Base-by-base conservation (phyloP, 2,888 invertebrate genomes). In the Drosophila austrosaltans region DNA sequence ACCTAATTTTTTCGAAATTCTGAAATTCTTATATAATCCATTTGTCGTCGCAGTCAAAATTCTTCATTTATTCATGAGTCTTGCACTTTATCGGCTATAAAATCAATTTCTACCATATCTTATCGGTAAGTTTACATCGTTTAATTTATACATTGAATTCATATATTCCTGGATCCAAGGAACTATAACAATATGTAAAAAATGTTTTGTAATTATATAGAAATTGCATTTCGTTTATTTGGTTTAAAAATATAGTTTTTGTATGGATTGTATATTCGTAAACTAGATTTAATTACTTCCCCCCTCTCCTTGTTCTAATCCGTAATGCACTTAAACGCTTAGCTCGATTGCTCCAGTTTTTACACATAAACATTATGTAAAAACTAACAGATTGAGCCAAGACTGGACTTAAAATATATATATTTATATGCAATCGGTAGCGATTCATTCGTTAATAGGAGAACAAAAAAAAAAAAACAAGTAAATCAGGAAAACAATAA, bases 181-280 rank as follows among this genome's bases (percentile, higher is more conserved):
- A 40, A 8, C 48, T 25, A 48, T 22, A 22, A 22, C 7, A 22
- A 48, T 48, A 36, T 48, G 10, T 3, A 22, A 22, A 22, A 22
- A 48, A 48, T 22, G 25, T 3, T 10, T 25, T 25, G 25, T 25
- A 48, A 25, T 48, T 48, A 48, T 48, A 2, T 69, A 69, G 85
- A 85, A 85, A 85, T 85, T 89, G 16, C n/a, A 86, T 86, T 86
- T 86, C 85, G 56, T 89, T 87, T 86, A 86, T 86, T 86, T 89
- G 89, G 89, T 84, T 87, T 77, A 69, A 75, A 80, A 78, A 89
- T 84, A 84, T 86, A 54, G 44, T 59, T 66, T 20, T 16, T 44
- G 36, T 57, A n/a, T 82, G 72, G 72, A 79, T 86, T 87, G 76
- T 85, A 78, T 72, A 77, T 66, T 77, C 67, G 81, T 64, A 56